These are phyloP conservation scores for Parotia lawesii DNA, from an alignment of 2,113 vertebrate genomes.

Conservation along the genomic window DNA sequence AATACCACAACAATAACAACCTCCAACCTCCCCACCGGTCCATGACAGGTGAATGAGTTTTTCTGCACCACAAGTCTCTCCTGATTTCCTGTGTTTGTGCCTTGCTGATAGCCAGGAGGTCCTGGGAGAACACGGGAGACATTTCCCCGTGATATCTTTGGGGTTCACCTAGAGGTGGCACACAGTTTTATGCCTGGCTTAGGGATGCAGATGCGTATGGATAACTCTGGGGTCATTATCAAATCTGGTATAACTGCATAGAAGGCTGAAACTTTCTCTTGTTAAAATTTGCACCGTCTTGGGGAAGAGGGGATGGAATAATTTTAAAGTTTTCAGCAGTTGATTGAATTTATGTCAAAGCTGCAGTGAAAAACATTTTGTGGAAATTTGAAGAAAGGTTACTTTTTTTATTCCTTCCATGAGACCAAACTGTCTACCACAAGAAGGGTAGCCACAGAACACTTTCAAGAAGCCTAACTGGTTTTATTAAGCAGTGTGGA, in stretches of 20 bases:
- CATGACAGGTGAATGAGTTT: not conserved
- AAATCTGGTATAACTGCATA: not conserved
- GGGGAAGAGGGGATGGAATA: not conserved
- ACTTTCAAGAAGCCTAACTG: not conserved
- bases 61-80: not conserved
- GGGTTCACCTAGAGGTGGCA: not conserved
- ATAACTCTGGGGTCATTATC: not conserved
- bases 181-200: not conserved
- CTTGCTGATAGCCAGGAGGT: not conserved
- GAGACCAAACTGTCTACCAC: not conserved
- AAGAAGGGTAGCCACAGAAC: not conserved
- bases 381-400: not conserved
- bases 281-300: not conserved
- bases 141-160: accelerated
- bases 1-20: not conserved
- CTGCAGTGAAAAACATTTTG: not conserved
- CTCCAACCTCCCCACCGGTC: not conserved
- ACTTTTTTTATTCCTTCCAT: not conserved
- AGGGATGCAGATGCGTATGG: not conserved
- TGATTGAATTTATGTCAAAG: not conserved
- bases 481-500: not conserved
- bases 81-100: not conserved
- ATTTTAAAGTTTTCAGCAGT: not conserved
- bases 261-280: not conserved
- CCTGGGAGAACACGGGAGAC: not conserved